phyloP scores from a whole-genome alignment of 2,888 invertebrate genomes.

The Parasteatoda lunata region DNA sequence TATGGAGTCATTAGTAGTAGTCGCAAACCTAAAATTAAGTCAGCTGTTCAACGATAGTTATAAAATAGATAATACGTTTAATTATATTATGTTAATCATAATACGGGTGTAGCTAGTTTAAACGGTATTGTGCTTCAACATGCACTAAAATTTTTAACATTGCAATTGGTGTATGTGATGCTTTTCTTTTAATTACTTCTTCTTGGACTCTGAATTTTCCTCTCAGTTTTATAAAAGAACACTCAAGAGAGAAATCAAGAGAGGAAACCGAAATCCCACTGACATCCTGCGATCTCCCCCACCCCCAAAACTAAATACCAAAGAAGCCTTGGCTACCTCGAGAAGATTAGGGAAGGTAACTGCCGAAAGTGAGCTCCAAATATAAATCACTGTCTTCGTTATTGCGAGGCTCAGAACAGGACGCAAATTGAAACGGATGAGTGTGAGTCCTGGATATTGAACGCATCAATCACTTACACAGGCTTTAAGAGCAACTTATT shows the following conservation, averaged over 20 bases:
- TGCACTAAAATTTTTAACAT: no score
- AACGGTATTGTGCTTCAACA: no score
- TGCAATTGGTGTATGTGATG: no score
- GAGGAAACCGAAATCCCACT: not conserved
- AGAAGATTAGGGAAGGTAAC: not conserved
- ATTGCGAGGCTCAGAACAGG: slow-evolving; percentile 55
- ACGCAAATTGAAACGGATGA: slow-evolving; percentile 65
- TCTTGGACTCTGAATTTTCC: not conserved
- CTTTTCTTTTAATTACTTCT: no score
- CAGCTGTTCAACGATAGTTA: no score
- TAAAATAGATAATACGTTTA: no score
- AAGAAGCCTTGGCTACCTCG: not conserved
- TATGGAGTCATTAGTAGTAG: no score
- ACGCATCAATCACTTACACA: slow-evolving; percentile 59
- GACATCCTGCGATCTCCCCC: slow-evolving; percentile 1
- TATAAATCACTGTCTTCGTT: slow-evolving; percentile 56
- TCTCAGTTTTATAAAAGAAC: not conserved
- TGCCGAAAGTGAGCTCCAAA: slow-evolving; percentile 12
- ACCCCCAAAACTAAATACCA: not conserved
- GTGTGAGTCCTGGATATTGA: slow-evolving; percentile 58
- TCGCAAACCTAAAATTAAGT: no score
- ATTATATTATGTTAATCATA: no score
- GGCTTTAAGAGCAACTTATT: slow-evolving; percentile 10
- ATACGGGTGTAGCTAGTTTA: no score
- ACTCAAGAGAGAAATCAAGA: not conserved